Percentiles rank a stretch among this genome's conserved stretches.
phyloP scores from a whole-genome alignment of 2,113 vertebrate genomes.

The Lophochroa leadbeateri region DNA sequence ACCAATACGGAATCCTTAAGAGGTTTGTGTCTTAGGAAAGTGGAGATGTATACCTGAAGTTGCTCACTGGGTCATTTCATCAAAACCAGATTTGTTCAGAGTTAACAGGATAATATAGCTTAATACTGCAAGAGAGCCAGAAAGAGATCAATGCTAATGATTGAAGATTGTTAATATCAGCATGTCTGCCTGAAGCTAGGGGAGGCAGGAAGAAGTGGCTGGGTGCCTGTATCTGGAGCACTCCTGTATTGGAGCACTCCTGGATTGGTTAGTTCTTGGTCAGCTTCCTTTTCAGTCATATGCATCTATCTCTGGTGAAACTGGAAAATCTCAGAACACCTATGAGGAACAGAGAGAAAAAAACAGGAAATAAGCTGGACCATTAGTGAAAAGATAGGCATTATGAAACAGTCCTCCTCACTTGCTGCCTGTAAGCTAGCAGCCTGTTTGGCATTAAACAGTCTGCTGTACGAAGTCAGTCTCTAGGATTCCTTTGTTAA shows the following conservation, averaged over 20 bases:
- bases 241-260: background rate
- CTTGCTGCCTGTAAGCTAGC: background rate
- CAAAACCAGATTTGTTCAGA: background rate
- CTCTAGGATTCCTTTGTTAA: background rate
- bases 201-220: background rate
- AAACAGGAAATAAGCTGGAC: background rate
- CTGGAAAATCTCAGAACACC: background rate
- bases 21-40: background rate
- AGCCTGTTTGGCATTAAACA: background rate
- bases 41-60: background rate
- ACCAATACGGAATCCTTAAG: background rate
- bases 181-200: background rate
- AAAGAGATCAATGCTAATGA: background rate
- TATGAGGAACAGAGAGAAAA: background rate
- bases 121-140: background rate
- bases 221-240: background rate
- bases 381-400: background rate
- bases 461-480: background rate
- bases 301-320: background rate
- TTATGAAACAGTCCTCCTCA: background rate
- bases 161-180: background rate
- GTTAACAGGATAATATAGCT: background rate
- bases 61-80: background rate
- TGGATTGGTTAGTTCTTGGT: background rate
- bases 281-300: background rate